Conservation (phyloP, 2,113 vertebrate species). For the Onychostruthus taczanowskii region DNA sequence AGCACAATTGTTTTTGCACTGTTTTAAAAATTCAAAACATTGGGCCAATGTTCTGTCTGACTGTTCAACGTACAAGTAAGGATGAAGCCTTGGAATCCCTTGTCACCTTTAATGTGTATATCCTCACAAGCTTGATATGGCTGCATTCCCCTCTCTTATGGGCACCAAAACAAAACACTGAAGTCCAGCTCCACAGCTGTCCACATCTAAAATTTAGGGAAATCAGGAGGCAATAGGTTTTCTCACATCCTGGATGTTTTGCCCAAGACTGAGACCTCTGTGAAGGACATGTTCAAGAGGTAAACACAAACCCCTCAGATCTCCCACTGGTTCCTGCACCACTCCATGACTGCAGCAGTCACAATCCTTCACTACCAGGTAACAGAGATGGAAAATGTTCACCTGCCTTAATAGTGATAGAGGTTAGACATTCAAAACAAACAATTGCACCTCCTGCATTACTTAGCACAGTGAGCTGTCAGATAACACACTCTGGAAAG, state of each 20-base stretch:
- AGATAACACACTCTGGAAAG: neutral
- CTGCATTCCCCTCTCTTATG: neutral
- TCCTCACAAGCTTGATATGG: neutral
- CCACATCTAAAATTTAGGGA: neutral
- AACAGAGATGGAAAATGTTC: neutral
- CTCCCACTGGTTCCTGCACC: neutral
- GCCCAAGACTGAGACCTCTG: neutral
- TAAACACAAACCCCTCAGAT: neutral
- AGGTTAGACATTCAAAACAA: neutral
- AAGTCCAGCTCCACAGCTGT: neutral
- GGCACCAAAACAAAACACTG: neutral
- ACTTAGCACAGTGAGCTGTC: neutral
- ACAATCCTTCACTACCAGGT: neutral
- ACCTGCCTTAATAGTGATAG: neutral
- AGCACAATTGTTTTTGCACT: neutral
- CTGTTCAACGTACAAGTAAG: neutral
- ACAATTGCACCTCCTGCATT: neutral
- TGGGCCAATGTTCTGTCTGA: neutral
- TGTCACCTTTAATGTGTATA: neutral
- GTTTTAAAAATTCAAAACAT: neutral
- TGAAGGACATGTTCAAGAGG: neutral
- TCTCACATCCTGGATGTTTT: neutral
- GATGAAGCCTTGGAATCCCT: neutral
- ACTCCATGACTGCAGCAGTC: rapidly evolving
- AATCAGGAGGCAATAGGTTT: neutral